Percentiles rank a stretch among this genome's conserved stretches.
Conservation (phyloP, 2,113 vertebrate genomes). For the Tringa solitaria region DNA sequence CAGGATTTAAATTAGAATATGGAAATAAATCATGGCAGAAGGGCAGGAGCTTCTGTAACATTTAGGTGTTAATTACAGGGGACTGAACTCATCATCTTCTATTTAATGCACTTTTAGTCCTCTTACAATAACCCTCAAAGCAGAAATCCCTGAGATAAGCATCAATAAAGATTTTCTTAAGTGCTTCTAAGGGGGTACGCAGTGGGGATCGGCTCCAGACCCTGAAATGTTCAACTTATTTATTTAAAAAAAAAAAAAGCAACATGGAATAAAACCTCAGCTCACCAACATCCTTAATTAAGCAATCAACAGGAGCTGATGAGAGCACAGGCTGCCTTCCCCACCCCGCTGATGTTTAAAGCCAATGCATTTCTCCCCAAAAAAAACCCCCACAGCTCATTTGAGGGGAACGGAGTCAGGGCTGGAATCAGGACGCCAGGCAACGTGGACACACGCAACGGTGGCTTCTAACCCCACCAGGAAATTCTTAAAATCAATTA, state of each 20-base stretch:
- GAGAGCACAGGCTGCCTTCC: background rate
- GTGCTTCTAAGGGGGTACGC: background rate
- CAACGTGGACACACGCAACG: fast-evolving
- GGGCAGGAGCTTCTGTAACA: conserved; percentile 1
- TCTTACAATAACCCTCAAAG: background rate
- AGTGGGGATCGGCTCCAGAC: background rate
- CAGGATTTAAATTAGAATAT: conserved; percentile 22
- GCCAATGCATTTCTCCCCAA: background rate
- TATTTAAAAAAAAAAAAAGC: background rate
- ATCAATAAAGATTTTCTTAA: background rate
- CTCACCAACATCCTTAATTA: background rate
- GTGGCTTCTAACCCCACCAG: fast-evolving
- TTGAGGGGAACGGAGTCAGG: background rate
- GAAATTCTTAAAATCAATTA: background rate
- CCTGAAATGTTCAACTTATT: background rate
- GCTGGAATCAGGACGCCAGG: fast-evolving
- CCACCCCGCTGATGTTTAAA: background rate
- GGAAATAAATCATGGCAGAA: conserved; percentile 38
- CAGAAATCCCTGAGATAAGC: background rate
- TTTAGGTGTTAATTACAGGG: conserved; percentile 42
- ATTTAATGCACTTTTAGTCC: background rate
- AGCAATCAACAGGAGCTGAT: fast-evolving
- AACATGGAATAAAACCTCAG: fast-evolving
- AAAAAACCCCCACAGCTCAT: background rate
- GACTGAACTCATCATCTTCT: conserved; percentile 30